phyloP scores from a whole-genome alignment of 2,888 invertebrate genomes.

The Trichogramma dendrolimi region DNA sequence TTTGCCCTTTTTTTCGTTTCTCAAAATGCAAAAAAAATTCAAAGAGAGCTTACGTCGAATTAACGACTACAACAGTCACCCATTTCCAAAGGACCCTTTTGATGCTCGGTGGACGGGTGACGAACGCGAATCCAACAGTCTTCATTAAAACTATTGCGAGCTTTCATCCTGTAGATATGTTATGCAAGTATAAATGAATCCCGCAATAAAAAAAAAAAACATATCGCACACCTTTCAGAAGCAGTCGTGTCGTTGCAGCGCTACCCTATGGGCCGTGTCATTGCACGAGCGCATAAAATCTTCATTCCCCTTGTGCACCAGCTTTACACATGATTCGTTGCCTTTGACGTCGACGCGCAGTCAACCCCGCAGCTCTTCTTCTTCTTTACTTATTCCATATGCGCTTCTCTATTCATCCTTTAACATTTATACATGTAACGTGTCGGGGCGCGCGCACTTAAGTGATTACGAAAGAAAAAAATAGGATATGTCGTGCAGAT shows the following conservation, averaged over 20 bases:
- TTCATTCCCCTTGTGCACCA: no score
- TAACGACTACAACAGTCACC: no score
- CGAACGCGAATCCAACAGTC: constrained; percentile 12
- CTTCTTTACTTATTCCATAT: neutral
- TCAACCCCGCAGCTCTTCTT: neutral
- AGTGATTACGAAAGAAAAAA: constrained; percentile 30
- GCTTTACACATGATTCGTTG: constrained; percentile 3
- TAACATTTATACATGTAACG: neutral
- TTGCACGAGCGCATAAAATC: no score
- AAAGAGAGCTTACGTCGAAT: no score
- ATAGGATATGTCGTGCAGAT: constrained; percentile 13
- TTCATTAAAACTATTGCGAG: constrained; percentile 22
- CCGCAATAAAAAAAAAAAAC: constrained; percentile 23
- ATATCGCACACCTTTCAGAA: neutral
- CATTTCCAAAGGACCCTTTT: no score
- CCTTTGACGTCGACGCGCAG: neutral
- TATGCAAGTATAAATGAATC: constrained; percentile 9
- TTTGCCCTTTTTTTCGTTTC: no score
- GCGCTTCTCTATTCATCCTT: neutral
- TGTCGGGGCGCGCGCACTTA: constrained; percentile 29
- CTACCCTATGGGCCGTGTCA: neutral
- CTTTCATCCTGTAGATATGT: neutral
- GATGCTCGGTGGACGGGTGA: neutral
- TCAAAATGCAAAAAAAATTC: no score
- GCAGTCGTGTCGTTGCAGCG: neutral